Base-by-base conservation (phyloP, 2,797 vertebrate species). In the Potorous gilbertii region DNA sequence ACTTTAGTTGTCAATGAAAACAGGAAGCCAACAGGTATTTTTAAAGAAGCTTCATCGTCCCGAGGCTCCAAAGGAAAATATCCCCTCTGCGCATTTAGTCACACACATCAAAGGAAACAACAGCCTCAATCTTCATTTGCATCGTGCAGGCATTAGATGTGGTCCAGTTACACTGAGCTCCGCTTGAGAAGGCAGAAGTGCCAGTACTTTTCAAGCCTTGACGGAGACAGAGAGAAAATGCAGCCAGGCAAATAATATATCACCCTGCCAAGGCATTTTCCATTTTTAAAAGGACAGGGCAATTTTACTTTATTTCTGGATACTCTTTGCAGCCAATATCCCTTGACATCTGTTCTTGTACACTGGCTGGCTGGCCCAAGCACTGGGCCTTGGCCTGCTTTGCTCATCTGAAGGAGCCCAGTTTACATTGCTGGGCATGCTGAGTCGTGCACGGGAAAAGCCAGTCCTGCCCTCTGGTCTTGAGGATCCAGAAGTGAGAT, bases 81-180 rank as follows among this genome's bases (percentile, higher is more conserved):
- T 97, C 97, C 97, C 95, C 98, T 98, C 93, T 95, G 97, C 74
- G 93, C 94, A 46, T 97, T 98, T 94, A 97, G 98, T 98, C 97
- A 97, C 98, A 96, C 97, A 97, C 96, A 97, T 98, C 98, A 97
- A 97, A 98, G 98, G 97, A 92, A 97, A 97, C 97, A 95, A 81
- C 93, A 62, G 55, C 50, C 95, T 96, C 96, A 1, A 28, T 93
- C 98, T 96, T 94, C 97, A 93, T 97, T 97, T 95, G 98, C 98
- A 96, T 97, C 91, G 97, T 56, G 9, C 94, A 24, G 96, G 97
- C 97, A 97, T 98, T 98, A 97, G 98, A 95, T 89, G 97, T 97
- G 98, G 98, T 98, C 97, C 98, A 97, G 98, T 97, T 98, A 52
- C 94, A 34, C 46, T 0, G 93, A 92, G 97, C 97, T 97, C 93